phyloP scores from a whole-genome alignment of 2,113 vertebrate species.

The Dicaeum eximium region DNA sequence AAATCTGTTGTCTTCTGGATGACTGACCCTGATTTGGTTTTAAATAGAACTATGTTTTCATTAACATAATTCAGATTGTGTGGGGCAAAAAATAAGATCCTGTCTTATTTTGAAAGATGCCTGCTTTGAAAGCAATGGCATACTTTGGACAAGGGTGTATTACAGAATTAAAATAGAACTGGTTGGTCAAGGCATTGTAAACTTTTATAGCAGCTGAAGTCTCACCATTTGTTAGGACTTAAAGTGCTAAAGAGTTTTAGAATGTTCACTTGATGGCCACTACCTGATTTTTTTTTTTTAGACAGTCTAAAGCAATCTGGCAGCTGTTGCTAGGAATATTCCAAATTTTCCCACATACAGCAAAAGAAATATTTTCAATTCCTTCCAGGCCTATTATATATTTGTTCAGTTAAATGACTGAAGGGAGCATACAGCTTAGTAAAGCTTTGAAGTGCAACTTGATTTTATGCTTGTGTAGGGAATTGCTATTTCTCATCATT shows the following conservation, averaged over 20 bases:
- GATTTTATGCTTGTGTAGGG: background rate
- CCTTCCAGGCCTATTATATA: background rate
- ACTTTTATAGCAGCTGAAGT: background rate
- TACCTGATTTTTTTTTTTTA: background rate
- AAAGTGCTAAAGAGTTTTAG: background rate
- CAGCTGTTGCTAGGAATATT: background rate
- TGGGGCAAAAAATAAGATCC: background rate
- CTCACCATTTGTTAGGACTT: background rate
- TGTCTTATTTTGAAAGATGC: background rate
- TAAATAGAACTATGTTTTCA: constrained; percentile 22
- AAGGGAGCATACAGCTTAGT: background rate
- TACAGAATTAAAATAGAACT: background rate
- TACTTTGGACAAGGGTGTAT: background rate
- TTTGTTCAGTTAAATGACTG: background rate
- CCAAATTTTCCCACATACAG: background rate
- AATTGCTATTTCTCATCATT: background rate
- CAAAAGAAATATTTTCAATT: background rate
- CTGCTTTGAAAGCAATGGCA: background rate
- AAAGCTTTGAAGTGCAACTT: background rate
- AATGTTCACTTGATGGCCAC: background rate
- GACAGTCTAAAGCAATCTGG: background rate
- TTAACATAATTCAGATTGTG: constrained; percentile 11
- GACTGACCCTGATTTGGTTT: constrained; percentile 31
- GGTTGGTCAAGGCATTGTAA: background rate
- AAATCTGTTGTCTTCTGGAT: constrained; percentile 30